These are phyloP conservation scores for Cettia cetti DNA, from an alignment of 2,113 vertebrate species.

Conservation along the genomic window DNA sequence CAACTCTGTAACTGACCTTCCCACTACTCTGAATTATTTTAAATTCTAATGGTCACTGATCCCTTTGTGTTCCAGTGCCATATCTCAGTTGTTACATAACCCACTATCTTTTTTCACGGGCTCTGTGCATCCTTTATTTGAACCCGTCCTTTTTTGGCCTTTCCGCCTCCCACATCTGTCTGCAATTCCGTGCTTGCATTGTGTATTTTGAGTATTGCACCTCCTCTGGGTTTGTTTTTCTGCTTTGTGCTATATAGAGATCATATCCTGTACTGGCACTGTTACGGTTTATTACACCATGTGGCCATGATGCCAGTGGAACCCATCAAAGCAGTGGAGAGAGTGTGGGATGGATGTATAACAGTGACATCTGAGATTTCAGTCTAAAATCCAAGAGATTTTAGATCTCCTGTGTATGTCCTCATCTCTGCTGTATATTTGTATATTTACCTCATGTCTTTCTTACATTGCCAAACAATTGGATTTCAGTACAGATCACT, in stretches of 20 bases:
- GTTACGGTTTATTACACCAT: neutral
- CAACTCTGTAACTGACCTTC: neutral
- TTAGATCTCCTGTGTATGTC: neutral
- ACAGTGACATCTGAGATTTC: too few relatives aligned
- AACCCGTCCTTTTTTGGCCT: constrained; percentile 34
- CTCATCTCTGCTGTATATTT: neutral
- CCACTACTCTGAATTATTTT: neutral
- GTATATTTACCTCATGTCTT: neutral
- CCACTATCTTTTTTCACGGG: neutral
- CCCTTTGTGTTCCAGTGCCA: neutral
- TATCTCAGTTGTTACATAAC: neutral
- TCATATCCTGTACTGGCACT: constrained; percentile 14
- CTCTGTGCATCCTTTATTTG: constrained; percentile 15
- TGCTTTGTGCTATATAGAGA: constrained; percentile 16
- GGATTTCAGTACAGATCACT: neutral
- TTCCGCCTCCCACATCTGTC: constrained; percentile 60
- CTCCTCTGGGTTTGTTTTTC: constrained; percentile 47
- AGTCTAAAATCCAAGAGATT: neutral
- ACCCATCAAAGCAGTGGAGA: neutral
- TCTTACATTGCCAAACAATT: neutral
- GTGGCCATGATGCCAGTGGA: neutral
- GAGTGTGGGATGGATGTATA: neutral
- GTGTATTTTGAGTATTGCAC: constrained; percentile 42
- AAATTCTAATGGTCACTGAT: neutral
- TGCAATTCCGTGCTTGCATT: constrained; percentile 27